Evolutionary conservation across 1,140 invertebrate species (phyloP), one percentile per base, ranked within the genome.

Genomic region (Hyles vespertilio): DNA sequence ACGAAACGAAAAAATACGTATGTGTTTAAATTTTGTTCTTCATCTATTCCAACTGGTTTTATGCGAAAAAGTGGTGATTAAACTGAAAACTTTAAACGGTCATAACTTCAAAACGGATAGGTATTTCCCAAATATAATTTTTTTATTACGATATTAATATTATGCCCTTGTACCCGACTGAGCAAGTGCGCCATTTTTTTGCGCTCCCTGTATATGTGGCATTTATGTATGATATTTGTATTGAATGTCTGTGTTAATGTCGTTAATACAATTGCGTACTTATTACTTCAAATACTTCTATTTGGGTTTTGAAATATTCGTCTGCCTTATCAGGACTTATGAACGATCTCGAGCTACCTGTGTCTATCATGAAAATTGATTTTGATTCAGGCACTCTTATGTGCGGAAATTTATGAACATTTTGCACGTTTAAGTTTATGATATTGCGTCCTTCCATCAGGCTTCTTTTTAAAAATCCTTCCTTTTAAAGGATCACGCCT

Each of bases 291-390:
- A 61, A 61, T n/a, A 47, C 36, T 47, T 61, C 59, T 5, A 33
- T 56, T 46, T 9, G 56, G 3, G 43, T 34, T 1, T n/a, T 12
- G 22, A 56, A 61, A 56, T 45, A 61, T 11, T 55, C 10, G 11
- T 51, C 22, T 3, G 53, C 53, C 22, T 34, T 56, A 4, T n/a
- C n/a, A 2, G 59, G 53, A 36, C 53, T 61, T 10, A 60, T 60
- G 50, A 54, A 60, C 3, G 58, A 60, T 43, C 52, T 7, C 6
- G 6, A 49, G 50, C 59, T 61, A 12, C 59, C 59, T 4, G 59
- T 56, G 34, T 61, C 59, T 46, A 61, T 61, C 22, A 61, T 43
- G 53, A 61, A 61, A 3, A 11, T 46, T 9, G 59, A 22, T 6
- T 61, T 46, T 11, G 56, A 33, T 46, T 61, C 59, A 10, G 53